Evolutionary conservation across 37 sponge, comb jelly and placozoan genomes (phyloP).

Genomic region (Chondrilla cf. caribensis): DNA sequence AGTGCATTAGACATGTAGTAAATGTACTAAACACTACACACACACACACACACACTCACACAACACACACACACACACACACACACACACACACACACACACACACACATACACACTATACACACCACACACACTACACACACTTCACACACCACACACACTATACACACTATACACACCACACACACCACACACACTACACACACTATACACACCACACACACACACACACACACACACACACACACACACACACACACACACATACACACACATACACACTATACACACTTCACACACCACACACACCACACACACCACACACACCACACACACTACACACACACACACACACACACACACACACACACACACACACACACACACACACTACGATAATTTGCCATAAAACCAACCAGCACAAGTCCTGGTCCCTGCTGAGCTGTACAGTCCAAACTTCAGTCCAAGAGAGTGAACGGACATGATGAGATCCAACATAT

Average conservation of each 20-base stretch:
- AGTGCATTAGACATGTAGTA: not conserved
- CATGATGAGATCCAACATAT: conserved; percentile 57
- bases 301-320: not conserved
- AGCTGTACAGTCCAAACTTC: conserved; percentile 84
- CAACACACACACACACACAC: conserved; percentile 3
- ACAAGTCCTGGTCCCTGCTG: conserved; percentile 77
- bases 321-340: conserved; percentile 5
- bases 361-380: conserved; percentile 5
- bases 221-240: conserved; percentile 4
- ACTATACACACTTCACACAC: conserved; percentile 4
- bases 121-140: conserved; percentile 3
- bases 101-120: conserved; percentile 13
- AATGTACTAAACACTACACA: not conserved
- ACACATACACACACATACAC: conserved; percentile 8
- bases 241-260: not conserved
- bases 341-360: conserved; percentile 18
- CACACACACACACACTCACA: conserved; percentile 13
- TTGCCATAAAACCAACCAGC: not conserved
- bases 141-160: not conserved
- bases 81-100: not conserved
- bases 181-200: too few relatives aligned
- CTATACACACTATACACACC: conserved; percentile 1
- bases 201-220: too few relatives aligned
- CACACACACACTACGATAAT: not conserved
- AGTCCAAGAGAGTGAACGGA: conserved; percentile 74